Conservation (phyloP, 2,797 vertebrate genomes). For the Pipistrellus kuhlii region DNA sequence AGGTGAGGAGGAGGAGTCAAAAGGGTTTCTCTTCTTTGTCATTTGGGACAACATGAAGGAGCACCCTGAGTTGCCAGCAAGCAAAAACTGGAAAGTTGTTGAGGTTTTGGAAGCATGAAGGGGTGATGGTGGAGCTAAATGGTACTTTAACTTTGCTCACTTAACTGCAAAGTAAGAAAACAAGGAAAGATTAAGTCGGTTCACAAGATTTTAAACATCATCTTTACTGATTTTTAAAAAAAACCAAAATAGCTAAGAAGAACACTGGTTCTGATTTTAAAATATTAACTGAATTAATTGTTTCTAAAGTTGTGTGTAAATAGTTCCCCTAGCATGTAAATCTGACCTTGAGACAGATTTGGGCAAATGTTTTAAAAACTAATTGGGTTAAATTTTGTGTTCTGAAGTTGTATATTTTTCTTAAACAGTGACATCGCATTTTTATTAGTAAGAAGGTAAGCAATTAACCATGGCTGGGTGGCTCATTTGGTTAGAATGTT, state of each 20-base stretch:
- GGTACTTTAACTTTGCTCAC: not conserved
- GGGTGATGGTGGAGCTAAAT: not conserved
- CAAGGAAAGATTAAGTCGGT: not conserved
- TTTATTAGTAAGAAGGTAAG: not conserved
- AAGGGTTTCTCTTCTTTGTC: not conserved
- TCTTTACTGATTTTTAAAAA: not conserved
- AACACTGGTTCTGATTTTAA: not conserved
- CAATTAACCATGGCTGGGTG: not conserved
- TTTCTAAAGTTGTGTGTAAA: slow-evolving; percentile 21
- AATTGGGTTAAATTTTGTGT: slow-evolving; percentile 38
- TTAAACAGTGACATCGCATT: slow-evolving; percentile 15
- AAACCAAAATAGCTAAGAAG: not conserved
- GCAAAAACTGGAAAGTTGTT: not conserved
- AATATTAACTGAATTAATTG: not conserved
- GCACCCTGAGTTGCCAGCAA: not conserved
- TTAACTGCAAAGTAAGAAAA: not conserved
- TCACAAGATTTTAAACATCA: not conserved
- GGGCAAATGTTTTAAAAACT: not conserved
- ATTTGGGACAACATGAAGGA: not conserved
- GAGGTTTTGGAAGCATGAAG: not conserved
- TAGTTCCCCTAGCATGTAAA: not conserved
- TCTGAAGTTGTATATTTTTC: slow-evolving; percentile 21
- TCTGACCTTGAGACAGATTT: slow-evolving; percentile 5
- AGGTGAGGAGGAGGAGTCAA: not conserved
- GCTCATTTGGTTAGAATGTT: not conserved